phyloP scores from a whole-genome alignment of 1,140 invertebrate species.

The Plectrocnemia conspersa region DNA sequence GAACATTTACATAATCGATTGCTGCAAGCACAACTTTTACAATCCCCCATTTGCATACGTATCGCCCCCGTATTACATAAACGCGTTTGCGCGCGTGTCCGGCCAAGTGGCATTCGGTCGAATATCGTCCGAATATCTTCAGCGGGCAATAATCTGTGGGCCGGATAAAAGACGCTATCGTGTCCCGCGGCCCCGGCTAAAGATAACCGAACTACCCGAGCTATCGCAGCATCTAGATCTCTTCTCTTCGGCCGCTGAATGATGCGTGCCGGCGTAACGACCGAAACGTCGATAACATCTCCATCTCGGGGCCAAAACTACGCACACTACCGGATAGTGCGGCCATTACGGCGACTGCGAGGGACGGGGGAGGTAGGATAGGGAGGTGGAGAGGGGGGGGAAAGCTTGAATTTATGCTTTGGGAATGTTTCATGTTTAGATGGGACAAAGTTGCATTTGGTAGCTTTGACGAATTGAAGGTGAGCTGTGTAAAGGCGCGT shows the following conservation, averaged over 20 bases:
- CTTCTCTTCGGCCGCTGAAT: conserved; percentile 16
- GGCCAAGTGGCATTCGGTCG: neutral
- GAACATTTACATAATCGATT: too few species aligned
- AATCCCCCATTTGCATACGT: too few species aligned
- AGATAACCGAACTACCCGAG: conserved; percentile 16
- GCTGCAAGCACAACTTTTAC: too few species aligned
- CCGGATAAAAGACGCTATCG: too few species aligned
- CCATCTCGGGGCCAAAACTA: conserved; percentile 19
- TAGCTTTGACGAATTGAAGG: too few species aligned
- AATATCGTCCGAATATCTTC: neutral
- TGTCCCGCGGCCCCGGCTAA: conserved; percentile 8
- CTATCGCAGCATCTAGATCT: conserved; percentile 13
- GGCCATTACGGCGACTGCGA: conserved; percentile 8
- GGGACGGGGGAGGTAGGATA: neutral
- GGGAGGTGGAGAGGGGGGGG: conserved; percentile 6
- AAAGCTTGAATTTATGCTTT: conserved; percentile 15
- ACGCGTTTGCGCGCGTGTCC: neutral
- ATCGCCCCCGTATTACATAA: too few species aligned
- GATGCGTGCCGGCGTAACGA: conserved; percentile 22
- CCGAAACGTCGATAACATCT: conserved; percentile 21
- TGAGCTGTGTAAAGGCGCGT: too few species aligned
- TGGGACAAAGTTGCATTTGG: too few species aligned
- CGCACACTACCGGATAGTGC: conserved; percentile 17
- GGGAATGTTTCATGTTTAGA: too few species aligned
- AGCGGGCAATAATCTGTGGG: conserved; percentile 3